phyloP scores from a whole-genome alignment of 2,888 invertebrate species.

The Eupeodes latifasciatus region DNA sequence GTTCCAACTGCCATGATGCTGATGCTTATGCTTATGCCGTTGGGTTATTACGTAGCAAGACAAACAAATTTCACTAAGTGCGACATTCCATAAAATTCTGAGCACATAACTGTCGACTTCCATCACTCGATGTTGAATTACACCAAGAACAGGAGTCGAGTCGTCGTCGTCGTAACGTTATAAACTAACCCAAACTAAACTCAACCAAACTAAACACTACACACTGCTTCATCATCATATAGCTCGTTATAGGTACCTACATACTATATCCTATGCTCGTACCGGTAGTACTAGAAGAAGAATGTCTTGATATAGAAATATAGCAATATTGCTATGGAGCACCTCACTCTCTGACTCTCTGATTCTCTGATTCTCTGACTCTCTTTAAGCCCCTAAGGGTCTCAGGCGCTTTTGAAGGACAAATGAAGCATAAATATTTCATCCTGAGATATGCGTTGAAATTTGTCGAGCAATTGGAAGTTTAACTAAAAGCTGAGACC shows the following conservation, averaged over 20 bases:
- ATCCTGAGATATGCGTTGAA: conserved; percentile 68
- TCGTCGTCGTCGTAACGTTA: conserved; percentile 11
- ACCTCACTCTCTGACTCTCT: not conserved
- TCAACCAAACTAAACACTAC: not conserved
- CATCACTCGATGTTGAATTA: conserved; percentile 71
- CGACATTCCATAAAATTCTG: conserved; percentile 76
- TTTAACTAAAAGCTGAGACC: conserved; percentile 50
- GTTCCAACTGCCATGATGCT: not conserved
- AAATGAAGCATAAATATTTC: conserved; percentile 62
- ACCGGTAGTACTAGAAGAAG: not conserved
- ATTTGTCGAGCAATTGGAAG: conserved; percentile 53
- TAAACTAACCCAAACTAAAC: conserved; percentile 4
- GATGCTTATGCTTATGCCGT: conserved; percentile 34
- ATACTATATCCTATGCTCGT: too few relatives aligned
- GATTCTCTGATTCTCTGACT: too few relatives aligned
- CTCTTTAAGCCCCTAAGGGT: not conserved
- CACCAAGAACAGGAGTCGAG: conserved; percentile 43
- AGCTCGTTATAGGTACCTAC: not conserved
- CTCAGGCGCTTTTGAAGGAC: conserved; percentile 53
- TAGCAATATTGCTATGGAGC: not conserved
- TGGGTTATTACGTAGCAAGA: conserved; percentile 71
- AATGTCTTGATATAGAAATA: not conserved
- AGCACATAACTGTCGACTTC: conserved; percentile 75
- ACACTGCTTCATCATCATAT: conserved; percentile 21
- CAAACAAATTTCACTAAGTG: conserved; percentile 76